Conservation (phyloP, 1,140 invertebrate genomes). For the Drosophila oshimai region DNA sequence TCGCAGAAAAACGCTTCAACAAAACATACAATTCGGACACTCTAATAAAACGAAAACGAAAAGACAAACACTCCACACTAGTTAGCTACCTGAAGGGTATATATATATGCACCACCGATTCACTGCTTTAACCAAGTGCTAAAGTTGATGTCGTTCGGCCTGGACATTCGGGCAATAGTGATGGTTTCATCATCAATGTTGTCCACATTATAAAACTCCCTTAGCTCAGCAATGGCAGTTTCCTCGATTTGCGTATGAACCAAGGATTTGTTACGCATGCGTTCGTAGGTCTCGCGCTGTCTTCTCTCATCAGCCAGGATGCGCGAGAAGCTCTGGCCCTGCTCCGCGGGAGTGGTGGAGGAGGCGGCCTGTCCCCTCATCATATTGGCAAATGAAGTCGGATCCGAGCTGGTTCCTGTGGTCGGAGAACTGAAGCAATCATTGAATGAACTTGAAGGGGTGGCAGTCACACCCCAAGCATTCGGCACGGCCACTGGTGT, state of each 20-base stretch:
- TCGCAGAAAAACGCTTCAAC: constrained; percentile 8
- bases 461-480: constrained; percentile 63
- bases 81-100: background rate
- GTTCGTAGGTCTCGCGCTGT: constrained; percentile 83
- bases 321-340: constrained; percentile 80
- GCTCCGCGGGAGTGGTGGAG: background rate
- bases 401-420: constrained; percentile 61
- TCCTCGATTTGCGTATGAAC: constrained; percentile 87
- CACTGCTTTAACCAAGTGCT: constrained; percentile 70
- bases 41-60: constrained; percentile 14
- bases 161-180: constrained; percentile 83
- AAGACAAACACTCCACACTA: constrained; percentile 1
- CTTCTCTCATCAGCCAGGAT: constrained; percentile 84
- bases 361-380: constrained; percentile 39
- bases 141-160: constrained; percentile 70
- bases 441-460: constrained; percentile 10
- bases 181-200: constrained; percentile 85
- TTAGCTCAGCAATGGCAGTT: constrained; percentile 86
- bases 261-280: constrained; percentile 85
- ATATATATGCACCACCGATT: too few species aligned
- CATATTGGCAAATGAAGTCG: constrained; percentile 76
- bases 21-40: constrained; percentile 3
- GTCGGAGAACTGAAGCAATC: constrained; percentile 37
- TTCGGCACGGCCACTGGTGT: constrained; percentile 57
- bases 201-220: constrained; percentile 85